Evolutionary conservation across 2,797 vertebrate species (phyloP), one percentile per base, ranked within the genome.

Genomic region (Enoplosus armatus): DNA sequence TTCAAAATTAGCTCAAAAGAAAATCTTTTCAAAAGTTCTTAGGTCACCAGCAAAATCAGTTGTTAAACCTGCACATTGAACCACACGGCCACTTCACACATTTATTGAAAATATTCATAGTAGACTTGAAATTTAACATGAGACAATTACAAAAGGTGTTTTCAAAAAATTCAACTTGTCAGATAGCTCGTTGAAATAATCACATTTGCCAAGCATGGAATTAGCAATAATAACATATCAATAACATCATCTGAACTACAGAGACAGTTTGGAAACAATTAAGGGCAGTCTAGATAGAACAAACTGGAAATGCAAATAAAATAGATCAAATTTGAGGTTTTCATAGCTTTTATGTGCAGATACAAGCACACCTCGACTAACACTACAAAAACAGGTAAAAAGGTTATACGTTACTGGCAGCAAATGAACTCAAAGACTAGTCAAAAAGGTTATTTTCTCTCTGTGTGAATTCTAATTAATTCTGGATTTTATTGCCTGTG

Each of bases 361-460:
- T 62, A 84, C 62, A 87, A 64, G 37, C 72, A 85, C 20, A 67
- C 4, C 6, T 78, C 77, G 2, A 77, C 6, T 1, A 85, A 0
- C 5, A 88, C 62, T 35, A 85, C 85, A 14, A 82, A 76, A 72
- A 82, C 22, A 83, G 24, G 37, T 54, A 39, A 69, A 88, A 90
- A 91, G 76, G 75, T 85, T 41, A 26, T 1, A 48, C 8, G 37
- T 85, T 68, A 87, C 79, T 76, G 50, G 60, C 79, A 87, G 79
- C 53, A 83, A 84, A 84, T 77, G 10, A 82, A 69, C 56, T 69
- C 29, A 50, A 18, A 72, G 24, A 16, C 24, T 1, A 33, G 51
- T 85, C 53, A 69, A 18, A 61, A 47, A 43, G 53, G 14, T 37
- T 56, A 2, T 53, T 70, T 72, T 77, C 50, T 26, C 43, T 62